These are phyloP conservation scores for Halcyon chelicuti DNA, from an alignment of 2,797 vertebrate species.

Conservation along the genomic window DNA sequence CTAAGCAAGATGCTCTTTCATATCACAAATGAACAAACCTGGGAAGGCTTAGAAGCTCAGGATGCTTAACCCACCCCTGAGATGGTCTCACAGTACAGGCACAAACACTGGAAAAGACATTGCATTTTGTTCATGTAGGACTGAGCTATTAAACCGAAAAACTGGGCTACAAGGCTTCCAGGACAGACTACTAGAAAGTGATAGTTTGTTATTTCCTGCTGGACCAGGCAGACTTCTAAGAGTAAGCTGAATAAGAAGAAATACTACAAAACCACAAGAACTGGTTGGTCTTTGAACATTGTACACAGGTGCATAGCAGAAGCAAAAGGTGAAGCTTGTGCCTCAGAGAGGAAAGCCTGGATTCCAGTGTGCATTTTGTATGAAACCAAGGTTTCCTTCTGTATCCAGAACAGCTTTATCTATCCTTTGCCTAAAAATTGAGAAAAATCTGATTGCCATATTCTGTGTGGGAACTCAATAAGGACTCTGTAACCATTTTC, in stretches of 20 bases:
- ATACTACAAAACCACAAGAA: not conserved
- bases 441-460: not conserved
- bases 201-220: not conserved
- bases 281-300: not conserved
- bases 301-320: not conserved
- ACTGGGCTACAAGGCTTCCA: not conserved
- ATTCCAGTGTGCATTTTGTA: not conserved
- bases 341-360: accelerated
- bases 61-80: not conserved
- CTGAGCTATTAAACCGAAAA: not conserved
- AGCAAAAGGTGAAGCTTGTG: not conserved
- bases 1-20: not conserved
- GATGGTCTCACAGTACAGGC: not conserved
- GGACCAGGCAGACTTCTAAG: not conserved
- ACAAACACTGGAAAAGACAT: not conserved
- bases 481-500: not conserved
- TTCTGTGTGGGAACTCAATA: not conserved
- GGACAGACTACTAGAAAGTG: not conserved
- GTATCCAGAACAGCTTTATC: not conserved
- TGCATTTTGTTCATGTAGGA: not conserved
- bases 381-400: not conserved
- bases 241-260: not conserved
- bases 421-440: not conserved
- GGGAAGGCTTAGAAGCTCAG: not conserved
- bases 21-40: not conserved